Evolutionary conservation across 2,797 vertebrate genomes (phyloP).

Genomic region (Arctocebus calabarensis): DNA sequence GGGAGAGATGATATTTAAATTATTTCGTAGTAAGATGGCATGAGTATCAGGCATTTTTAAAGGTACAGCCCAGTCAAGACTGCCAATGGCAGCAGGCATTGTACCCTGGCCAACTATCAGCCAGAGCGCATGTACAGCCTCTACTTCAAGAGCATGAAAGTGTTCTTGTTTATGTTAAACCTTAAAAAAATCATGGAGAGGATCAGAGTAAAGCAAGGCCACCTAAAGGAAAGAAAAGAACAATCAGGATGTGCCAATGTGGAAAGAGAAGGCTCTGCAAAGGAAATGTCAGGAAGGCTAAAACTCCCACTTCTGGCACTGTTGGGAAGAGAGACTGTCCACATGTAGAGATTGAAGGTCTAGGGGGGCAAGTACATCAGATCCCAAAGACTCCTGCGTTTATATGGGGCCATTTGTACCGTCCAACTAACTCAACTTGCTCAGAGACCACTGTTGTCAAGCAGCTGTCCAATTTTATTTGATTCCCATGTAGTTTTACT

Average conservation of each 20-base stretch:
- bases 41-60: background rate
- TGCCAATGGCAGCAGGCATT: background rate
- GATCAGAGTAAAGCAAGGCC: background rate
- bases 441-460: background rate
- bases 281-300: background rate
- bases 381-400: background rate
- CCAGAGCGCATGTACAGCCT: background rate
- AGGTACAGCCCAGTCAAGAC: background rate
- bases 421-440: background rate
- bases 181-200: background rate
- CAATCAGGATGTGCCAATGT: background rate
- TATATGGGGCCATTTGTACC: background rate
- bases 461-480: background rate
- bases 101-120: background rate
- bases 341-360: background rate
- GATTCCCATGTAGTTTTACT: background rate
- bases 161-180: background rate
- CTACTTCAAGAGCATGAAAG: background rate
- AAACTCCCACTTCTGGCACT: background rate
- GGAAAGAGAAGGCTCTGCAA: background rate
- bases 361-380: background rate
- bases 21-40: background rate
- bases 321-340: background rate
- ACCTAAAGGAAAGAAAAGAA: background rate
- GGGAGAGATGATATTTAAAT: background rate